Evolutionary conservation across 1,140 invertebrate species (phyloP).

Genomic region (Drosophila kanapiae): DNA sequence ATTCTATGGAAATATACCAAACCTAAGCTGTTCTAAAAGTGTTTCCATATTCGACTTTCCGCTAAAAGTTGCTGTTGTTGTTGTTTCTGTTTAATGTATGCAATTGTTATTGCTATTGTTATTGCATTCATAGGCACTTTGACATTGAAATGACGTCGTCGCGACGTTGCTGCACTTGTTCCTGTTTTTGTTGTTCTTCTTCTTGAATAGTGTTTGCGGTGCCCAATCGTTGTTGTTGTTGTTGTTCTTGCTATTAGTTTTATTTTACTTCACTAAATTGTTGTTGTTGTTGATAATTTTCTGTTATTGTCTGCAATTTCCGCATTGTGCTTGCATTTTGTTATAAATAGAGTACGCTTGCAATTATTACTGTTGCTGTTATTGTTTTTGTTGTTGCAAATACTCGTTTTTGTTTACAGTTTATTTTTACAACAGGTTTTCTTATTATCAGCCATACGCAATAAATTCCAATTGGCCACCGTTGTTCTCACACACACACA

Average conservation of each 20-base stretch:
- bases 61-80: background rate
- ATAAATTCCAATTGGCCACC: conserved; percentile 26
- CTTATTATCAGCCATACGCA: conserved; percentile 1
- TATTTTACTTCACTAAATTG: conserved; percentile 8
- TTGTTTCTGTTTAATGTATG: conserved; percentile 4
- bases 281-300: conserved; percentile 6
- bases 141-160: conserved; percentile 35
- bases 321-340: conserved; percentile 48
- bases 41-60: background rate
- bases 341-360: conserved; percentile 7
- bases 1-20: too few species aligned
- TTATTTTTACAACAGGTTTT: conserved; percentile 71
- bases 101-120: conserved; percentile 16
- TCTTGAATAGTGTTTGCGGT: conserved; percentile 3
- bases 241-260: conserved; percentile 5
- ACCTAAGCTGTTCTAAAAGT: background rate
- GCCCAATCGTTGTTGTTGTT: conserved; percentile 30
- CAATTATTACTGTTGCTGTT: conserved; percentile 2
- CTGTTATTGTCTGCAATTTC: conserved; percentile 45
- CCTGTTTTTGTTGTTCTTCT: conserved; percentile 1
- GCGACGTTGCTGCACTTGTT: conserved; percentile 21
- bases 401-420: conserved; percentile 52
- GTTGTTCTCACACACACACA: background rate
- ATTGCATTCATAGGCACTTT: conserved; percentile 36
- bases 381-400: conserved; percentile 16